A percentile compares a stretch with the other conserved stretches of the same genome.
Evolutionary conservation across 2,797 vertebrate genomes (phyloP).

Genomic region (Centroberyx gerrardi): DNA sequence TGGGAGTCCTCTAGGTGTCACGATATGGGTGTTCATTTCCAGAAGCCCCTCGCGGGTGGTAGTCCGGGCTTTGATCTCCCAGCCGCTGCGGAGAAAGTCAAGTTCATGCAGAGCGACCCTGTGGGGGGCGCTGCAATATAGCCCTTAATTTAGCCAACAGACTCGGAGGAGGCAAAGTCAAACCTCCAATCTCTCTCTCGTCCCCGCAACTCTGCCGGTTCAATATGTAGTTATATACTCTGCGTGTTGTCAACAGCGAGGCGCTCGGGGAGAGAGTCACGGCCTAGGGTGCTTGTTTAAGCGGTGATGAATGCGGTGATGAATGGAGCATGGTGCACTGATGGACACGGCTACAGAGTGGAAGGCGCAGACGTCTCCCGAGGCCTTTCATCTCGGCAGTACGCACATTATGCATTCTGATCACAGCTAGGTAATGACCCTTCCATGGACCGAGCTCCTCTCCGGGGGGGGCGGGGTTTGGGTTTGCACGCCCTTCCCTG

Average conservation of each 20-base stretch:
- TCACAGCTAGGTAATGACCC: slow-evolving; percentile 75
- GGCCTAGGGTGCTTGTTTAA: slow-evolving; percentile 66
- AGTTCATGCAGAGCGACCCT: slow-evolving; percentile 24
- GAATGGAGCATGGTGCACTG: slow-evolving; percentile 48
- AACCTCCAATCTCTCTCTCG: slow-evolving; percentile 39
- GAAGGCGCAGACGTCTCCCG: slow-evolving; percentile 47
- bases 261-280: slow-evolving; percentile 46
- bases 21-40: slow-evolving; percentile 59
- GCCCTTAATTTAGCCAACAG: slow-evolving; percentile 60
- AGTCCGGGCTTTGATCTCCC: slow-evolving; percentile 66
- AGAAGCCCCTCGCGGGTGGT: slow-evolving; percentile 65
- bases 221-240: slow-evolving; percentile 75
- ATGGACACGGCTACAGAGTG: slow-evolving; percentile 42
- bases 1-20: slow-evolving; percentile 67
- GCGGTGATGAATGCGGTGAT: slow-evolving; percentile 60
- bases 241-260: slow-evolving; percentile 59
- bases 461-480: slow-evolving; percentile 27
- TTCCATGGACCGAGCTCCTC: slow-evolving; percentile 61
- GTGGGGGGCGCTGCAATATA: slow-evolving; percentile 26
- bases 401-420: slow-evolving; percentile 66
- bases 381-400: slow-evolving; percentile 67
- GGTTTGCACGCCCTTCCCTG: slow-evolving; percentile 17
- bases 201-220: slow-evolving; percentile 45
- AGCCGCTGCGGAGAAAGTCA: slow-evolving; percentile 52
- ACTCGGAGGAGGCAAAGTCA: slow-evolving; percentile 60